A percentile compares a stretch with the other conserved stretches of the same genome.
phyloP scores from a whole-genome alignment of 2,797 vertebrate genomes.

The Cynopterus sphinx region DNA sequence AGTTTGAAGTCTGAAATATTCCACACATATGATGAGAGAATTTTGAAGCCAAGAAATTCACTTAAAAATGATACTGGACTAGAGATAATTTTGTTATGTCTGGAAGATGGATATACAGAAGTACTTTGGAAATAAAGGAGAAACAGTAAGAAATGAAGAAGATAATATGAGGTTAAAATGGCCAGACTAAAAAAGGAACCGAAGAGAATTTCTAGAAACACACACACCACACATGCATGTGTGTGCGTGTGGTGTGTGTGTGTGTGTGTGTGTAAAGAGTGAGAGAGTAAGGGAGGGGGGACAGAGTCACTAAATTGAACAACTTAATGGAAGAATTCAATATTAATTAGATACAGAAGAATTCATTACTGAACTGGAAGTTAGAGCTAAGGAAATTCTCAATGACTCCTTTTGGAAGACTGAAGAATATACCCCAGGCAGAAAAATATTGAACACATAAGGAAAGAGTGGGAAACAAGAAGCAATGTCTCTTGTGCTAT shows the following conservation, averaged over 20 bases:
- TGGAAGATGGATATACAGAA: background rate
- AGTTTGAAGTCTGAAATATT: background rate
- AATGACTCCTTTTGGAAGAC: background rate
- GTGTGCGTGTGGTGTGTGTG: no score
- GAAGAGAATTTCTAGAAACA: background rate
- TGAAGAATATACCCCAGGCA: background rate
- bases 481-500: background rate
- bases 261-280: no score
- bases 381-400: background rate
- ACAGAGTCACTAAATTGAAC: background rate
- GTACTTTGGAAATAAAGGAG: background rate
- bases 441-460: background rate
- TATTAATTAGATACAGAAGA: background rate
- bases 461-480: background rate
- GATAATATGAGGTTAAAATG: background rate
- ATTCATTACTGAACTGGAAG: background rate
- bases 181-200: background rate
- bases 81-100: background rate
- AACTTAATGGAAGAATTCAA: background rate
- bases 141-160: background rate
- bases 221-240: no score
- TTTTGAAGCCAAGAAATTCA: background rate
- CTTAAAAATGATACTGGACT: background rate
- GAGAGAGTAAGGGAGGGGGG: no score
- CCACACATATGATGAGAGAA: background rate